Evolutionary conservation across 2,888 invertebrate species (phyloP).

Genomic region (Trachelus tabidus): DNA sequence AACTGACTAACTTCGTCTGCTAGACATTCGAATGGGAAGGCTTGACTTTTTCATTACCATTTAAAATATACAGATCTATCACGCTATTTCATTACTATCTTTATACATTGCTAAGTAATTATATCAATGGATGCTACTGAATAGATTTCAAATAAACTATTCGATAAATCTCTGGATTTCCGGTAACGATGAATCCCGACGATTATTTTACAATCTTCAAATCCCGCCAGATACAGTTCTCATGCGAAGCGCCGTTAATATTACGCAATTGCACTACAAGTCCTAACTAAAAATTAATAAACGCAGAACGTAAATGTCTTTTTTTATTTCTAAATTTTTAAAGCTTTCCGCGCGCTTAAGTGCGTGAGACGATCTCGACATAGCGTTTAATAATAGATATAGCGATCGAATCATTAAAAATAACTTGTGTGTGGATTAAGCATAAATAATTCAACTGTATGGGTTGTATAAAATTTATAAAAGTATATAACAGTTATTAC

Average conservation of each 20-base stretch:
- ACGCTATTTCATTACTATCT: neutral
- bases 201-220: neutral
- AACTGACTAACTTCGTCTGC: neutral
- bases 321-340: neutral
- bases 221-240: neutral
- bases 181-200: neutral
- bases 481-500: neutral
- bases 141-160: neutral
- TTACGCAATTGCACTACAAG: neutral
- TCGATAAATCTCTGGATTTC: neutral
- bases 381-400: neutral
- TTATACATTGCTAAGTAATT: neutral
- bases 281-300: neutral
- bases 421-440: neutral
- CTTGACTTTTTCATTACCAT: neutral
- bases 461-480: neutral
- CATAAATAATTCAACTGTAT: neutral
- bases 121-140: neutral
- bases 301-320: neutral
- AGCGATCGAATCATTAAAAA: neutral
- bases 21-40: neutral
- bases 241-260: neutral
- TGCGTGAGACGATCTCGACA: neutral
- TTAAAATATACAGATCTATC: neutral
- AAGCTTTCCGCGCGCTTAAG: slow-evolving; percentile 17